Evolutionary conservation across 2,888 invertebrate species (phyloP).

Genomic region (Polydrusus tereticollis): DNA sequence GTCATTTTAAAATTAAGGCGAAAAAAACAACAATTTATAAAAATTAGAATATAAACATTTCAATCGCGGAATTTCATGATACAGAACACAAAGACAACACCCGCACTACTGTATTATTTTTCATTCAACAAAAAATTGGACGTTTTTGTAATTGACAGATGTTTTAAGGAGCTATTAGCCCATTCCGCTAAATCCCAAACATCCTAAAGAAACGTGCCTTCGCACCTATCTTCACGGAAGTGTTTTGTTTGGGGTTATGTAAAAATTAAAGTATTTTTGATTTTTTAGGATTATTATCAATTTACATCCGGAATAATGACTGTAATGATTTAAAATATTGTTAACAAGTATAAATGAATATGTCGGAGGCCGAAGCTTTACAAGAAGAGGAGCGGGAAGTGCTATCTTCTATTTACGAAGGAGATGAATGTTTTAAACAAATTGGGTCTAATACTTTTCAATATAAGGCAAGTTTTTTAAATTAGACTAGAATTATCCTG

Average conservation of each 20-base stretch:
- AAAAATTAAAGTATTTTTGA: background rate
- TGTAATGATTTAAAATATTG: constrained; percentile 4
- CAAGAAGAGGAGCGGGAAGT: constrained; percentile 93
- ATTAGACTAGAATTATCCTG: too few species aligned
- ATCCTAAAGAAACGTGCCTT: background rate
- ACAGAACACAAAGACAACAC: constrained; percentile 43
- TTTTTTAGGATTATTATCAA: background rate
- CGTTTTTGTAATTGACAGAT: background rate
- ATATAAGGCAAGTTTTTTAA: constrained; percentile 86
- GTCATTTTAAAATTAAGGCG: background rate
- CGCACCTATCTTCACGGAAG: background rate
- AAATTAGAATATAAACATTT: constrained; percentile 30
- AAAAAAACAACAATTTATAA: background rate
- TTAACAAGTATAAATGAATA: background rate
- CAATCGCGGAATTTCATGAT: background rate
- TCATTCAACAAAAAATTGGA: constrained; percentile 20
- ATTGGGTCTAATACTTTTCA: constrained; percentile 84
- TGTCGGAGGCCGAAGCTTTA: constrained; percentile 68
- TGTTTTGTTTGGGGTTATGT: background rate
- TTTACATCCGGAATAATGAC: background rate
- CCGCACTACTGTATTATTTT: constrained; percentile 28
- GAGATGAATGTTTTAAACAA: constrained; percentile 89
- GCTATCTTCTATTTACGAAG: constrained; percentile 93
- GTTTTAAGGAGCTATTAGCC: background rate
- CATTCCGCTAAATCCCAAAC: background rate